phyloP scores from a whole-genome alignment of 1,140 invertebrate species.

The Mizuhopecten yessoensis region DNA sequence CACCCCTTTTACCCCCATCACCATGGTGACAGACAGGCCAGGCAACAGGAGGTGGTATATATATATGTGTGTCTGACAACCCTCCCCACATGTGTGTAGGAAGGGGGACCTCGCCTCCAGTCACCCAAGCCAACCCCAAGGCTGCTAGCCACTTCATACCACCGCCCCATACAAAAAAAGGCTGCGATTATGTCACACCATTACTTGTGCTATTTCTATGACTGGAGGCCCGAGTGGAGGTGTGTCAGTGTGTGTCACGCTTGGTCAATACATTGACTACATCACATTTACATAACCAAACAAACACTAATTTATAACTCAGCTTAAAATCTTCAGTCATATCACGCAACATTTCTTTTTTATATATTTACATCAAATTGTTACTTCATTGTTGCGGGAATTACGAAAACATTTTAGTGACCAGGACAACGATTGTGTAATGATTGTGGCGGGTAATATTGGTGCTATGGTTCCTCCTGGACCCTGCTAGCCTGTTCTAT shows the following conservation, averaged over 20 bases:
- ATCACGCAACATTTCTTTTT: neutral
- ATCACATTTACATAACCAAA: conserved; percentile 24
- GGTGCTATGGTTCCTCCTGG: neutral
- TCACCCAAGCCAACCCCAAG: neutral
- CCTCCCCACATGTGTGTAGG: conserved; percentile 23
- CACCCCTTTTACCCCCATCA: conserved; percentile 3
- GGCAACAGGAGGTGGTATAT: conserved; percentile 1
- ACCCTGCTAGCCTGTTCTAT: neutral
- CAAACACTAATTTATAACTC: neutral
- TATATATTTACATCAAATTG: neutral
- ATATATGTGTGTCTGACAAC: neutral
- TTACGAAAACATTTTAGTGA: conserved; percentile 35
- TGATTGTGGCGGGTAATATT: neutral
- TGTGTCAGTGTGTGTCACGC: neutral
- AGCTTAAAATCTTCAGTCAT: neutral
- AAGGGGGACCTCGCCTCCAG: neutral
- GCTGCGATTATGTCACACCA: neutral
- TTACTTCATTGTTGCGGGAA: neutral
- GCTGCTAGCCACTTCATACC: neutral
- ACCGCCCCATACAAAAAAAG: neutral
- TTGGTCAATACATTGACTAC: conserved; percentile 14
- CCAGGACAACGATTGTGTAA: conserved; percentile 23
- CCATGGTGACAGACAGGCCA: conserved; percentile 23
- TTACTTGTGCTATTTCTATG: conserved; percentile 9
- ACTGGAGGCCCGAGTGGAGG: neutral